Evolutionary conservation across 2,797 vertebrate species (phyloP), one percentile per base, ranked within the genome.

Genomic region (Apogon talboti): DNA sequence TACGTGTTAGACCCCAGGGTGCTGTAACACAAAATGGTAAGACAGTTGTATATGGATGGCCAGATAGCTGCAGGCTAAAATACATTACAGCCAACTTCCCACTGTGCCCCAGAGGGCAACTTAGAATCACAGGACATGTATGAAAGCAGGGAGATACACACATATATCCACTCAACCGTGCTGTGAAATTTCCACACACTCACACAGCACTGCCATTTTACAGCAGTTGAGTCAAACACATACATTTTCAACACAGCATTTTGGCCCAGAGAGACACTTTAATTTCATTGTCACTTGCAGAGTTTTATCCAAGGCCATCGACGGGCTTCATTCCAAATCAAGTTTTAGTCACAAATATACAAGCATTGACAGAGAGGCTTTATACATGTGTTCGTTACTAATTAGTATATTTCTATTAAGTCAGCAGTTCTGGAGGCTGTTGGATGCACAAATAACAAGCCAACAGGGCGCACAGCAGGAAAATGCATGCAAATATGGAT

Each of bases 41-140:
- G 62, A 84, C 66, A 37, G 71, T 28, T 76, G 67, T 72, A 78
- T 86, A 65, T 57, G 76, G 58, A 81, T 58, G 77, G 73, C 42
- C 74, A 71, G 54, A 75, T 62, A 46, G 72, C 86, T 69, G 19
- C 69, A 40, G 78, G 83, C 72, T 50, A 69, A 76, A 90, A 88
- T 83, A 67, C 73, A 83, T 83, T 56, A 74, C 21, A 44, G 62
- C 46, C 38, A 48, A 71, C 70, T 54, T 68, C 72, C 64, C 16
- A 9, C 52, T 12, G 41, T 2, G 62, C 66, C 79, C 68, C 75
- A 7, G 60, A 3, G 61, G 78, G 67, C 30, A 33, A 18, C 37
- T 55, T 40, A 10, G 57, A 42, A 66, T 51, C 66, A 21, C 40
- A 11, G 47, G 38, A n/a, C 44, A 56, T 19, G 28, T 9, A 12